A percentile compares a stretch with the other conserved stretches of the same genome.
These are phyloP conservation scores for Rallus limicola DNA, from an alignment of 2,113 vertebrate genomes.

Conservation along the genomic window DNA sequence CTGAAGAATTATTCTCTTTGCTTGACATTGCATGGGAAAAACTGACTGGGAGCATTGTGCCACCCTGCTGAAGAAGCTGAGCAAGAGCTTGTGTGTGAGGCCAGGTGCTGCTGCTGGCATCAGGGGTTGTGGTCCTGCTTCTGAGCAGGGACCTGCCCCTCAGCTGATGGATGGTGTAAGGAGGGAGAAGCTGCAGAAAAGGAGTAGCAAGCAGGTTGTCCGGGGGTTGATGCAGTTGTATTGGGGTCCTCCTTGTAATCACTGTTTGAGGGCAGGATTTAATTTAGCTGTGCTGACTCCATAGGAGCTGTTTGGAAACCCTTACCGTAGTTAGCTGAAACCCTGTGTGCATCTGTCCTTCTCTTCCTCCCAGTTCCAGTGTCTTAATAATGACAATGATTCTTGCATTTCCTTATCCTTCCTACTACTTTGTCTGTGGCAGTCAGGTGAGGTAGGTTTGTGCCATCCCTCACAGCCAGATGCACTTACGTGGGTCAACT, in stretches of 20 bases:
- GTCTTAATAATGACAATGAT: fast-evolving
- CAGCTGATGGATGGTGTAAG: neutral
- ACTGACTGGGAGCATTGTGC: neutral
- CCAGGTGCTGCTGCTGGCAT: neutral
- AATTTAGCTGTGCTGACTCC: fast-evolving
- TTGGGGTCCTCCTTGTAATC: neutral
- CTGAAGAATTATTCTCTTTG: neutral
- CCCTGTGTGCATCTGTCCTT: fast-evolving
- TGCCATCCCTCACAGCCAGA: neutral
- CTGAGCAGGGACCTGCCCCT: neutral
- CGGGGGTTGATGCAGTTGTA: fast-evolving
- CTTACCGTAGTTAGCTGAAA: fast-evolving
- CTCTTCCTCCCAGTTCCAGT: neutral
- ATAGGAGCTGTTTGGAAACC: neutral
- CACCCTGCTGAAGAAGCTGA: fast-evolving
- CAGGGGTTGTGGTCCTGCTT: fast-evolving
- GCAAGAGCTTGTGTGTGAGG: fast-evolving
- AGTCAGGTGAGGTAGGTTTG: fast-evolving
- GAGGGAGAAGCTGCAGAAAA: neutral
- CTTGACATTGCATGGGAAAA: neutral
- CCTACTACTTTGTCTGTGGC: fast-evolving
- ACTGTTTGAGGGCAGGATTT: fast-evolving
- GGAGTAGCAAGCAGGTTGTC: neutral
- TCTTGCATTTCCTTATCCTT: too few relatives aligned
- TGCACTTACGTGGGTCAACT: neutral